Conservation (phyloP, 2,888 invertebrate genomes). For the Acrocera orbiculus region DNA sequence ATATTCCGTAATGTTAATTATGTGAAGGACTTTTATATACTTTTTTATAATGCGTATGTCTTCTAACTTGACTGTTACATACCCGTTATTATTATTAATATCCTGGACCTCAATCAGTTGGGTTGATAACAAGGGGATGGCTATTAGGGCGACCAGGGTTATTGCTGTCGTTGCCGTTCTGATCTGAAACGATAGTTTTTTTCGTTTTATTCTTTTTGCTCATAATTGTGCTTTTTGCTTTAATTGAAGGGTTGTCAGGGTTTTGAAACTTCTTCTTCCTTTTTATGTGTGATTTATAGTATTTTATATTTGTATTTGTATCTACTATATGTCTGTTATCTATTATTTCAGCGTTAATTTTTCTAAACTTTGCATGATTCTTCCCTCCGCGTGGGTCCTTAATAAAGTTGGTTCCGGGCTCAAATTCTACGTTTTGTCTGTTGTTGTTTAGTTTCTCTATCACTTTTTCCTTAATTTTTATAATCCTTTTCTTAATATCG, state of each 20-base stretch:
- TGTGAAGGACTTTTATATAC: not conserved
- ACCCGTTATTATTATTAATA: slow-evolving; percentile 1
- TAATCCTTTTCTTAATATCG: not conserved
- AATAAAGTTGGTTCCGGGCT: slow-evolving; percentile 1
- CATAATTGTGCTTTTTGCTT: not conserved
- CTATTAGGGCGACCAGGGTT: not conserved
- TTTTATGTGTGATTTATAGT: slow-evolving; percentile 1
- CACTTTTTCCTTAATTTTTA: not conserved
- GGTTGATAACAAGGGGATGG: not conserved
- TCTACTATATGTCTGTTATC: not conserved
- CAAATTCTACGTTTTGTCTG: not conserved
- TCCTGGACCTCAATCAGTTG: slow-evolving; percentile 1
- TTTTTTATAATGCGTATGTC: not conserved
- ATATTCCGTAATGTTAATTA: slow-evolving; percentile 1
- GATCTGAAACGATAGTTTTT: not conserved
- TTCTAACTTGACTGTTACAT: not conserved
- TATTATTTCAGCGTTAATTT: not conserved
- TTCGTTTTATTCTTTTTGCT: not conserved
- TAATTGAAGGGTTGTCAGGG: not conserved
- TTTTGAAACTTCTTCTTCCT: not conserved
- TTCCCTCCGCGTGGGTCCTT: not conserved
- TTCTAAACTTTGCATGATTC: slow-evolving; percentile 1
- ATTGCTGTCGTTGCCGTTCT: not conserved
- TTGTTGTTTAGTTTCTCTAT: slow-evolving; percentile 1
- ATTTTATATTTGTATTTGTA: not conserved